Evolutionary conservation across 2,888 invertebrate species (phyloP).

Genomic region (Sicus ferrugineus): DNA sequence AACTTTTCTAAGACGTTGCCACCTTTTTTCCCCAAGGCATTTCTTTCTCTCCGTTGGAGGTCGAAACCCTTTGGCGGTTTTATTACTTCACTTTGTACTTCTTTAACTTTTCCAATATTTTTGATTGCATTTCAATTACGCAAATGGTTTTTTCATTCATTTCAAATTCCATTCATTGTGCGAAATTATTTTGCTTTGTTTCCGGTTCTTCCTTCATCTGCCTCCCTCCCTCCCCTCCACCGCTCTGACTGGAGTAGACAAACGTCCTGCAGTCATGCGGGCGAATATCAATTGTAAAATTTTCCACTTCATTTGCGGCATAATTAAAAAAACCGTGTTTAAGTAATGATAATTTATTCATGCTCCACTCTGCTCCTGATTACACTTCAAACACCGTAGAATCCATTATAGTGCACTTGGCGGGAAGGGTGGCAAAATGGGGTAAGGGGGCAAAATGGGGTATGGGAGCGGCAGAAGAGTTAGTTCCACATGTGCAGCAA

Average conservation of each 20-base stretch:
- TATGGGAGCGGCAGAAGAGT: background rate
- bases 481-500: conserved; percentile 6
- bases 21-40: too few species aligned
- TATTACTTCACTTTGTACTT: background rate
- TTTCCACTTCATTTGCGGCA: conserved; percentile 55
- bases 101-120: conserved; percentile 39
- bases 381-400: background rate
- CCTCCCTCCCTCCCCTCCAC: background rate
- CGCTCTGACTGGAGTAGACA: background rate
- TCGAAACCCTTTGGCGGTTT: background rate
- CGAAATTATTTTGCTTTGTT: background rate
- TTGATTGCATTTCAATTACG: conserved; percentile 62
- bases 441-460: background rate
- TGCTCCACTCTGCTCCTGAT: conserved; percentile 13
- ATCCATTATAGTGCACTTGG: too few species aligned
- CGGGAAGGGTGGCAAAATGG: background rate
- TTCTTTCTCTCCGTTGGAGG: too few species aligned
- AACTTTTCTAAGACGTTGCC: too few species aligned
- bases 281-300: conserved; percentile 37
- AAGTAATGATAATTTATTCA: conserved; percentile 42
- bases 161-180: conserved; percentile 36
- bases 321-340: conserved; percentile 43
- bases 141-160: conserved; percentile 48
- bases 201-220: background rate
- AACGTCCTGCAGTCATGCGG: conserved; percentile 5